Evolutionary conservation across 1,140 invertebrate genomes (phyloP), one percentile per base, ranked within the genome.

Genomic region (Brachionus angularis): DNA sequence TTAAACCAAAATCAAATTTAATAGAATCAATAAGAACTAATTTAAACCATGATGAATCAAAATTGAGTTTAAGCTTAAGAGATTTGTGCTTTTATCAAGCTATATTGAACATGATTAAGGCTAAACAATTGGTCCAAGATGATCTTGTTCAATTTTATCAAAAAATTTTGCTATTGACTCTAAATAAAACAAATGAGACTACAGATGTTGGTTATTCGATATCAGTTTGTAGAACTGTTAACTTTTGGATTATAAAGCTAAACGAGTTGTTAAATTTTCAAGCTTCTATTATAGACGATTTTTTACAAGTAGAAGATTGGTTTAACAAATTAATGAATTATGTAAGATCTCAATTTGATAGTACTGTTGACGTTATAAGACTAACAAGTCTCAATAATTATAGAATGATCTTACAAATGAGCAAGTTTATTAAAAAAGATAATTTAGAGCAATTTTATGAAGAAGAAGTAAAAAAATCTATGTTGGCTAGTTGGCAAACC

Each of bases 1-100:
- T 21, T 67, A 18, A 50, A 29, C 27, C 31, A 36, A 47, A 46
- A 21, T 33, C 27, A 18, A 47, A n/a, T n/a, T n/a, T n/a, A n/a
- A n/a, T n/a, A n/a, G n/a, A n/a, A n/a, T n/a, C n/a, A n/a, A n/a
- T n/a, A n/a, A n/a, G n/a, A n/a, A n/a, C n/a, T n/a, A n/a, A n/a
- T n/a, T n/a, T n/a, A n/a, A n/a, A n/a, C n/a, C n/a, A n/a, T n/a
- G n/a, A n/a, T n/a, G n/a, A 31, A 21, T 12, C 42, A 31, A 25
- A 36, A 47, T 1, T 7, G 47, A n/a, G 31, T 50, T 47, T 14
- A 31, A 21, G 36, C 47, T 10, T 21, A 50, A 42, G 16, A 10
- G 62, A 67, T 47, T 33, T 67, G 14, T 67, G 62, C 29, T 67
- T 67, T 5, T 50, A 29, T 12, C 62, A 67, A 34, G 62, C 62